Base-by-base conservation (phyloP, 2,797 vertebrate genomes). In the Melanotaenia maccullochi region DNA sequence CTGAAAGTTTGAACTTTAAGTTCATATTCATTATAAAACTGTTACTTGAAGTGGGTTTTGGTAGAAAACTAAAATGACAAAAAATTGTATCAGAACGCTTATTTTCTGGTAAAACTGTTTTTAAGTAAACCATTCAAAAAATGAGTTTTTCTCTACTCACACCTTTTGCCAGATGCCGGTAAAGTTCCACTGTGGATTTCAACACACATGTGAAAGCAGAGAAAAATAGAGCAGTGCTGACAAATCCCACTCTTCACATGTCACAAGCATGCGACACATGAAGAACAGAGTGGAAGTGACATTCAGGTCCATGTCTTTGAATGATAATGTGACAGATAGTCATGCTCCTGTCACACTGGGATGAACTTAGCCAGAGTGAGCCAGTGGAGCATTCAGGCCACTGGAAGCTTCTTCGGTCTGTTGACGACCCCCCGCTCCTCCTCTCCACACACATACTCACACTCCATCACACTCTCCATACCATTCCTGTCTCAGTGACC, bases 281-380 rank as follows among this genome's bases (percentile, higher is more conserved):
- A 42, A 6, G 68, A 33, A 75, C 60, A 22, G 63, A 78, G 74
- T 70, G 52, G 78, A 78, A 70, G 74, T 82, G 86, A 81, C 86
- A 63, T 85, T 71, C 75, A 70, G 75, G 73, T 80, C 66, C 70
- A 79, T 78, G 80, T 73, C 75, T 85, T 65, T 73, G 75, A 87
- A 86, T 89, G 71, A 84, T 85, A 90, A 87, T 89, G 81, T 89
- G 89, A 92, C 87, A 87, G 87, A 84, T 78, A 89, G 79, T 57
- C 20, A 38, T 85, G 83, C 78, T 86, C 75, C 89, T 83, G 88
- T 89, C 92, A 87, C 67, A 78, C 63, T 66, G 68, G 69, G 65
- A 84, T 88, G 81, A 79, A 68, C 73, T 79, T 28, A 75, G 68
- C 55, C 73, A 68, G 85, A 51, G 52, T 65, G 61, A 72, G 81